These are phyloP conservation scores for Cyanoramphus novaezelandiae DNA, from an alignment of 2,113 vertebrate species.

Conservation along the genomic window DNA sequence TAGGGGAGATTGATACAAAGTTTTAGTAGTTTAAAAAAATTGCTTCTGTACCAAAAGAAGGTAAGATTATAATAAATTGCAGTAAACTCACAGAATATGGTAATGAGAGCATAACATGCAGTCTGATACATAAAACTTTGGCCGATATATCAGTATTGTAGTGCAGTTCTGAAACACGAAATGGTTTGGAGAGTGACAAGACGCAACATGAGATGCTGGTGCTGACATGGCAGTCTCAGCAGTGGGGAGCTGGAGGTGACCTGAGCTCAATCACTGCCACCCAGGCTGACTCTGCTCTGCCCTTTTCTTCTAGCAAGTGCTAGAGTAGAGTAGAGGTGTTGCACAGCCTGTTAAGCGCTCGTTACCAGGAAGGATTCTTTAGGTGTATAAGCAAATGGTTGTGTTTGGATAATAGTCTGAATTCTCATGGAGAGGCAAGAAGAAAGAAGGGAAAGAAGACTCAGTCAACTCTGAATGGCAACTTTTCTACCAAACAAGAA, in stretches of 20 bases:
- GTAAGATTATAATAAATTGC: not conserved
- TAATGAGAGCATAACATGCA: fast-evolving
- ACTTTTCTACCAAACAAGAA: not conserved
- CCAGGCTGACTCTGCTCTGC: not conserved
- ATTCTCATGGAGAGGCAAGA: not conserved
- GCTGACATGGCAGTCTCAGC: not conserved
- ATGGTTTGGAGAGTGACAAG: not conserved
- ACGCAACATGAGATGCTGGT: not conserved
- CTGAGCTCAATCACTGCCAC: not conserved
- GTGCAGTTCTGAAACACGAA: not conserved
- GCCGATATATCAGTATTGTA: not conserved
- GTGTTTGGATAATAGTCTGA: not conserved
- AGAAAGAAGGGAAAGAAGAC: not conserved
- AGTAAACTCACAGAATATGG: not conserved
- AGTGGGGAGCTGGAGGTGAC: not conserved
- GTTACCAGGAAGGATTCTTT: not conserved
- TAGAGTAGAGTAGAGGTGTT: not conserved
- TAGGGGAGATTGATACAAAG: not conserved
- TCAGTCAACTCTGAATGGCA: not conserved
- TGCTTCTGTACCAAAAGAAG: not conserved
- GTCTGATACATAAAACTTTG: not conserved
- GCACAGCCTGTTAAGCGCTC: not conserved
- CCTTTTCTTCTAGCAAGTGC: not conserved
- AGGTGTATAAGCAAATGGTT: not conserved
- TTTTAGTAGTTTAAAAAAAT: not conserved